phyloP scores from a whole-genome alignment of 1,140 invertebrate species.

The Bombyx mori region DNA sequence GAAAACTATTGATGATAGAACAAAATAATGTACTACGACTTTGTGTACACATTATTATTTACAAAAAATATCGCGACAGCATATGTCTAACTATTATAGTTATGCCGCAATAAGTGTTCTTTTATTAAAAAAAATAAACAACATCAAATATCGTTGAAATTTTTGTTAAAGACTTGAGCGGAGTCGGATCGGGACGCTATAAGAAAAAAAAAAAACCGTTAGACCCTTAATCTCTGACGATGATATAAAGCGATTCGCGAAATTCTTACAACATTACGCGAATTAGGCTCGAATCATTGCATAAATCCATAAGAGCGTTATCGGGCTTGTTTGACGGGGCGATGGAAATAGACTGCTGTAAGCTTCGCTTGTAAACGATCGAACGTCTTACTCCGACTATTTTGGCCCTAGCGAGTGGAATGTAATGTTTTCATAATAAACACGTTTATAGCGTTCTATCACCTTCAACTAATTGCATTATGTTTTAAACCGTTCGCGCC shows the following conservation, averaged over 20 bases:
- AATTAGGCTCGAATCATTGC: constrained; percentile 35
- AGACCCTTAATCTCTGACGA: neutral
- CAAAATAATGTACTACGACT: too few relatives aligned
- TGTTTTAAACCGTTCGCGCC: too few relatives aligned
- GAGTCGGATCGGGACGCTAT: too few relatives aligned
- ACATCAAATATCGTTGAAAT: too few relatives aligned
- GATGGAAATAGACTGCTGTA: constrained; percentile 54
- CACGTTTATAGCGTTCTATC: constrained; percentile 22
- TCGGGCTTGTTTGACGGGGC: constrained; percentile 38
- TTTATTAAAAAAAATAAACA: too few relatives aligned
- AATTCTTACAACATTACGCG: constrained; percentile 12
- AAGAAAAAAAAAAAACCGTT: constrained; percentile 1
- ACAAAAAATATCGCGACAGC: too few relatives aligned
- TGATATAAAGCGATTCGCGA: neutral
- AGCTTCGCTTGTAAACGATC: constrained; percentile 39
- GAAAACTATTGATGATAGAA: too few relatives aligned
- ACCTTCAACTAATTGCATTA: constrained; percentile 12
- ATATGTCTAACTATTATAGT: too few relatives aligned
- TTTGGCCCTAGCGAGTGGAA: constrained; percentile 21
- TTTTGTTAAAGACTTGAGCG: too few relatives aligned
- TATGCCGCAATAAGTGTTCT: too few relatives aligned
- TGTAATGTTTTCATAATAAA: constrained; percentile 31
- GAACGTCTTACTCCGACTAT: constrained; percentile 49
- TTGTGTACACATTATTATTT: too few relatives aligned
- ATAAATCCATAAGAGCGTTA: constrained; percentile 45